Evolutionary conservation across 92 coral and sea anemone species (phyloP), one percentile per base, ranked within the genome.

Genomic region (Paramuricea clavata): DNA sequence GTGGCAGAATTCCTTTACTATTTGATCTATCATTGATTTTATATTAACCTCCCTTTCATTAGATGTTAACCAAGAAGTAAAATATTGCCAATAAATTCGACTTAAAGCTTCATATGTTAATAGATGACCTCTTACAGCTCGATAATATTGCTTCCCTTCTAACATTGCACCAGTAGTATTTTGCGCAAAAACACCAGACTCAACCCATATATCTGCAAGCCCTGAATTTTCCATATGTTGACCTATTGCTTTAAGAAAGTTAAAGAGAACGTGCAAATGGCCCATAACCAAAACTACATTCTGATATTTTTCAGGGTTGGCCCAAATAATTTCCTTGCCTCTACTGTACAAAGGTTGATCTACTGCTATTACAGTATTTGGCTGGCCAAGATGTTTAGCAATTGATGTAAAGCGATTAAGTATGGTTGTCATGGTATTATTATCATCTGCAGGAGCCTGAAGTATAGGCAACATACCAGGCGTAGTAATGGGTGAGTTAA

Each of bases 381-480:
- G 82, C 68, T 76, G 82, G 47, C 82, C 68, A 49, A 76, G 82
- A 49, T 32, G 30, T 30, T 76, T 65, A 76, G 65, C 44, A 44
- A 76, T 52, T 25, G 67, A 33, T 42, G 34, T 76, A 60, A 76
- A 76, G 68, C 82, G 82, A 41, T 76, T 76, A 76, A 49, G 11
- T 30, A 76, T 13, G 34, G 82, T 76, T 76, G 61, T 44, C 3
- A 74, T 74, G 32, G 81, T 74, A 28, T 74, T 74, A 74, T 74
- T 74, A 52, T 76, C 82, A 76, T 76, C 82, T 52, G 82, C 82
- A 23, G 82, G 82, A 44, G 82, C 68, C 47, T 76, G 82, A 33
- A 76, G 82, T 23, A 76, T 76, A 76, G 68, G 82, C 47, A 76
- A 33, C 82, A 76, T 76, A 6, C 82, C 82, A 52, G 82, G 82